These are phyloP conservation scores for Suncus etruscus DNA, from an alignment of 2,113 vertebrate species.

Conservation along the genomic window DNA sequence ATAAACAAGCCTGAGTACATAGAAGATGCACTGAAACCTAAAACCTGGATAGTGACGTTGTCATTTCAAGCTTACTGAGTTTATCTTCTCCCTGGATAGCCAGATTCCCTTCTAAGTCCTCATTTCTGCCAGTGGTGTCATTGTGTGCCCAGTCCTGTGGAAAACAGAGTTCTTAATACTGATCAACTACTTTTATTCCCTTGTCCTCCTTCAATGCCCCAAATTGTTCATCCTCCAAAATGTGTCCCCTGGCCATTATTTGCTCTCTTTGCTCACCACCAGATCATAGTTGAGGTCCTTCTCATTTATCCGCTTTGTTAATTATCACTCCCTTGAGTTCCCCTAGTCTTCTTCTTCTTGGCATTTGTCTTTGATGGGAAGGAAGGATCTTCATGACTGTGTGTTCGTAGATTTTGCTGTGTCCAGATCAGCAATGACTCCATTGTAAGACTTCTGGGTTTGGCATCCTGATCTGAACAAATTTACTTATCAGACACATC, in stretches of 20 bases:
- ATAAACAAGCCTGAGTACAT: background rate
- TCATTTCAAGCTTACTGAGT: background rate
- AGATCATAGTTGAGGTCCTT: background rate
- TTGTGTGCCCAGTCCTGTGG: background rate
- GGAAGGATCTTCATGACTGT: background rate
- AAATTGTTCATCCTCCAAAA: background rate
- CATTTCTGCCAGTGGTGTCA: background rate
- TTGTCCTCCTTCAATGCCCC: background rate
- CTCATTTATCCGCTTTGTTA: background rate
- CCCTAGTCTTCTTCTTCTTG: background rate
- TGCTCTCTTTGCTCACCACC: background rate
- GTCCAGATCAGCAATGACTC: background rate
- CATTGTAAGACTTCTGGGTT: background rate
- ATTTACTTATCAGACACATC: background rate
- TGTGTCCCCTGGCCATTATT: background rate
- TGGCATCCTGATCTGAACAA: background rate
- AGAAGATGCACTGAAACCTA: background rate
- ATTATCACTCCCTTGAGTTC: background rate
- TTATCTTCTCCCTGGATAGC: background rate
- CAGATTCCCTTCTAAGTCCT: background rate
- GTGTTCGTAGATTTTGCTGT: background rate
- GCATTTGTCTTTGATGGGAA: background rate
- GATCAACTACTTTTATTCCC: background rate
- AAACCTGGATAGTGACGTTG: fast-evolving
- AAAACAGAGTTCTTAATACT: background rate